These are phyloP conservation scores for silkworm (Bombyx mori) DNA, from an alignment of 1,140 invertebrate species.

Conservation along the genomic window DNA sequence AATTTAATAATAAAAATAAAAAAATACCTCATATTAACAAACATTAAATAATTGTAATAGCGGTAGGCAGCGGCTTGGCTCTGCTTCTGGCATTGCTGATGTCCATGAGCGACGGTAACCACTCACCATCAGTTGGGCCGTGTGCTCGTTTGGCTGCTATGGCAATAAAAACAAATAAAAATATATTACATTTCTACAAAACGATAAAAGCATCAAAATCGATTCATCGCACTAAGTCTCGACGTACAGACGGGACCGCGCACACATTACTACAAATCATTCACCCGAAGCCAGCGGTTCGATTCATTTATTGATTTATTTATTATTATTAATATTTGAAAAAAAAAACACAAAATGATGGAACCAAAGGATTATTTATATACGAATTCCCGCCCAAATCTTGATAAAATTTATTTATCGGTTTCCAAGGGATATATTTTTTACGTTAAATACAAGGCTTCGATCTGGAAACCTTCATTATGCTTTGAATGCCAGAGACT, in stretches of 20 bases:
- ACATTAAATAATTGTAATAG: too few species aligned
- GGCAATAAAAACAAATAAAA: too few species aligned
- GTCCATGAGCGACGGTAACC: too few species aligned
- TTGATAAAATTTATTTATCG: slow-evolving; percentile 56
- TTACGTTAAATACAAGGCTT: too few species aligned
- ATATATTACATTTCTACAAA: too few species aligned
- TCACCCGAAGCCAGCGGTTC: slow-evolving; percentile 47
- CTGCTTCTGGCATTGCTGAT: too few species aligned
- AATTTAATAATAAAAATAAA: too few species aligned
- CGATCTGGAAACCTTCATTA: too few species aligned
- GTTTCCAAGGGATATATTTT: slow-evolving; percentile 4
- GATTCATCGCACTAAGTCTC: not conserved
- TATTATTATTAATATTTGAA: slow-evolving; percentile 64
- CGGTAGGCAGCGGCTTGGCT: too few species aligned
- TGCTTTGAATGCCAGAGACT: not conserved
- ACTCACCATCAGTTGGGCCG: too few species aligned
- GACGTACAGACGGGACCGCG: slow-evolving; percentile 35
- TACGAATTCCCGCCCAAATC: slow-evolving; percentile 56
- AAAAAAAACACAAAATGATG: slow-evolving; percentile 29
- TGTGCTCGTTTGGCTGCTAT: too few species aligned
- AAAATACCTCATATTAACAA: too few species aligned
- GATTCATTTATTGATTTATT: slow-evolving; percentile 69
- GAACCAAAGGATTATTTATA: slow-evolving; percentile 49
- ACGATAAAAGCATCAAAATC: slow-evolving; percentile 37
- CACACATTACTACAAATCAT: slow-evolving; percentile 63